A percentile compares a stretch with the other conserved stretches of the same genome.
Evolutionary conservation across 2,113 vertebrate genomes (phyloP).

Genomic region (Crypturellus undulatus): DNA sequence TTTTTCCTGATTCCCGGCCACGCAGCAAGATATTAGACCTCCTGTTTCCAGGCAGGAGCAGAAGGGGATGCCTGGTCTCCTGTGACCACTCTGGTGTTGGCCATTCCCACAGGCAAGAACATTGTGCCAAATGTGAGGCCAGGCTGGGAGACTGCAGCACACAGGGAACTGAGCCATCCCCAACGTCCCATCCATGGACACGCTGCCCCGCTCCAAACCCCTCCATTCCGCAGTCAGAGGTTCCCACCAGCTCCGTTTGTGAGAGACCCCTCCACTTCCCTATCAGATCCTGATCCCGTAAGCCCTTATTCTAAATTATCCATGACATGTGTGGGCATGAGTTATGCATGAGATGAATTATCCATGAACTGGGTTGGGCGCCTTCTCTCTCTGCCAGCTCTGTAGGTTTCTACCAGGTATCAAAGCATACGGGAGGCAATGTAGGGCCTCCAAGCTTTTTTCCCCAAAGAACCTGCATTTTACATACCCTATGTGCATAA

Average conservation of each 20-base stretch:
- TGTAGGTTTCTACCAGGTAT: slow-evolving; percentile 48
- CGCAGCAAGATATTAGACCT: neutral
- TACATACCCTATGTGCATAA: neutral
- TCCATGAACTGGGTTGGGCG: slow-evolving; percentile 38
- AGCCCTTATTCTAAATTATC: slow-evolving; percentile 66
- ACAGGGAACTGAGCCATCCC: neutral
- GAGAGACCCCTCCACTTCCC: slow-evolving; percentile 37
- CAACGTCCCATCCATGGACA: neutral
- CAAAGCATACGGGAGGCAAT: neutral
- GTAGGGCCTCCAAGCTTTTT: neutral
- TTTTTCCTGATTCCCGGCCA: neutral
- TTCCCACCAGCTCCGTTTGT: slow-evolving; percentile 11
- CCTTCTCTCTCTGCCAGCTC: slow-evolving; percentile 36
- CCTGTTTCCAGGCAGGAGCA: neutral
- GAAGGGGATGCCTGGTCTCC: neutral
- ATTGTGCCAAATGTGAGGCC: neutral
- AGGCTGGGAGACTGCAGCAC: neutral
- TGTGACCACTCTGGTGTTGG: neutral
- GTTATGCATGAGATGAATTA: slow-evolving; percentile 73
- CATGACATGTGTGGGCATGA: slow-evolving; percentile 60
- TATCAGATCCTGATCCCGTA: slow-evolving; percentile 51
- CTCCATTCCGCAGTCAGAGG: neutral
- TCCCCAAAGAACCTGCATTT: neutral
- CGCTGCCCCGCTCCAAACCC: neutral
- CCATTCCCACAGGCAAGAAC: neutral